Evolutionary conservation across 1,140 invertebrate species (phyloP).

Genomic region (Trichomalopsis sarcophagae): DNA sequence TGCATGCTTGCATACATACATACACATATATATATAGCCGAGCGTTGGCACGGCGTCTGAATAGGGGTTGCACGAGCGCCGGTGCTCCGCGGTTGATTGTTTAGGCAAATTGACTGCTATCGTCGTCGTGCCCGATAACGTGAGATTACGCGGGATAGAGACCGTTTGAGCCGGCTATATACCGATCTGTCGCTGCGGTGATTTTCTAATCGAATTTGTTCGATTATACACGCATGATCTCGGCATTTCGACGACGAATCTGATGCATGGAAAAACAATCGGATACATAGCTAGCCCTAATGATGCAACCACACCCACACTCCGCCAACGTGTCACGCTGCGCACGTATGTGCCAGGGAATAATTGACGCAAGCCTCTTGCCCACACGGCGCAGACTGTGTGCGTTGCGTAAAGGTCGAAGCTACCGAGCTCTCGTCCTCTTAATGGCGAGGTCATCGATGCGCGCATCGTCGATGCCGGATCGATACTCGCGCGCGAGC

Average conservation of each 20-base stretch:
- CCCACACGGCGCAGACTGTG: too few species aligned
- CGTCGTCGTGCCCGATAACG: not conserved
- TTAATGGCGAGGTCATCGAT: slow-evolving; percentile 33
- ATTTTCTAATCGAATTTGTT: too few species aligned
- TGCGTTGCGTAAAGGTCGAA: not conserved
- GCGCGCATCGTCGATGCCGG: not conserved
- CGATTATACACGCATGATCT: too few species aligned
- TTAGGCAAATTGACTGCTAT: slow-evolving; percentile 45
- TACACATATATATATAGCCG: not conserved
- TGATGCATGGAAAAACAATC: too few species aligned
- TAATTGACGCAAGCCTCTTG: too few species aligned
- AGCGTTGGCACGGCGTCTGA: not conserved
- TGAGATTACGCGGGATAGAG: not conserved
- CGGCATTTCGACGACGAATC: too few species aligned
- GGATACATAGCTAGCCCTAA: too few species aligned
- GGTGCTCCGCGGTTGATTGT: slow-evolving; percentile 29
- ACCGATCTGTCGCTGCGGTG: too few species aligned
- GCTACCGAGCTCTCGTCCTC: not conserved
- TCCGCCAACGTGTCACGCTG: too few species aligned
- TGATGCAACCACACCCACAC: too few species aligned
- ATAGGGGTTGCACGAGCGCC: slow-evolving; percentile 10
- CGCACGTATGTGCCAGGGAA: too few species aligned
- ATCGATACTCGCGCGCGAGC: not conserved
- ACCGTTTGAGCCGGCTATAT: not conserved
- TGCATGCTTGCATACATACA: not conserved